Evolutionary conservation across 2,797 vertebrate genomes (phyloP).

Genomic region (Esox masquinongy): DNA sequence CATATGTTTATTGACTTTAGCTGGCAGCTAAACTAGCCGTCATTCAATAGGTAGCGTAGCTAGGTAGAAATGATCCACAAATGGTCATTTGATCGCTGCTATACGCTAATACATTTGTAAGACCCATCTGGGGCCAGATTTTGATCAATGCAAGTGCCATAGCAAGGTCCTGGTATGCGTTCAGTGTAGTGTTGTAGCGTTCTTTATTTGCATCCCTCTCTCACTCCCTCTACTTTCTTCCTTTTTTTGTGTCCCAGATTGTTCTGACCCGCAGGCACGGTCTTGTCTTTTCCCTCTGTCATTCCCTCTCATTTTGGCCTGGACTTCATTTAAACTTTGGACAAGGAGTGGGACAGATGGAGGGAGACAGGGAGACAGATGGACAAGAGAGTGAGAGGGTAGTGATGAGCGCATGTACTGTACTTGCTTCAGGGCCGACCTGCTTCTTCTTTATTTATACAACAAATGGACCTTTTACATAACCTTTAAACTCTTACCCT

Average conservation of each 20-base stretch:
- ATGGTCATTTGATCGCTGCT: too few relatives aligned
- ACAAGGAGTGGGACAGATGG: slow-evolving; percentile 46
- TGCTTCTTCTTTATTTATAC: slow-evolving; percentile 64
- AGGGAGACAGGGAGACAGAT: slow-evolving; percentile 24
- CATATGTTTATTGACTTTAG: too few relatives aligned
- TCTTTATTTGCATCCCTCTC: neutral
- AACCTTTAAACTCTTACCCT: slow-evolving; percentile 37
- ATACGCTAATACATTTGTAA: too few relatives aligned
- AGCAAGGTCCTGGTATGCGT: too few relatives aligned
- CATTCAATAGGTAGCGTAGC: too few relatives aligned
- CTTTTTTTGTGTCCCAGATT: neutral
- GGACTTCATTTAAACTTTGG: slow-evolving; percentile 52
- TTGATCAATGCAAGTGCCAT: too few relatives aligned
- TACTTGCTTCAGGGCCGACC: slow-evolving; percentile 70
- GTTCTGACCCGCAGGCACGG: neutral
- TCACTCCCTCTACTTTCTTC: neutral
- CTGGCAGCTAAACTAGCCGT: too few relatives aligned
- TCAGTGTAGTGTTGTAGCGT: neutral
- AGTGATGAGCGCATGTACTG: slow-evolving; percentile 36
- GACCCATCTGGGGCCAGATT: too few relatives aligned
- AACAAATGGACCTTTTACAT: slow-evolving; percentile 69
- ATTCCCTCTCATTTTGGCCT: slow-evolving; percentile 40
- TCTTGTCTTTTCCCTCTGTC: slow-evolving; percentile 1
- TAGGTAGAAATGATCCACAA: too few relatives aligned
- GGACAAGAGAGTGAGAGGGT: slow-evolving; percentile 19